Base-by-base conservation (phyloP, 2,113 vertebrate genomes). In the Odobenus rosmarus region DNA sequence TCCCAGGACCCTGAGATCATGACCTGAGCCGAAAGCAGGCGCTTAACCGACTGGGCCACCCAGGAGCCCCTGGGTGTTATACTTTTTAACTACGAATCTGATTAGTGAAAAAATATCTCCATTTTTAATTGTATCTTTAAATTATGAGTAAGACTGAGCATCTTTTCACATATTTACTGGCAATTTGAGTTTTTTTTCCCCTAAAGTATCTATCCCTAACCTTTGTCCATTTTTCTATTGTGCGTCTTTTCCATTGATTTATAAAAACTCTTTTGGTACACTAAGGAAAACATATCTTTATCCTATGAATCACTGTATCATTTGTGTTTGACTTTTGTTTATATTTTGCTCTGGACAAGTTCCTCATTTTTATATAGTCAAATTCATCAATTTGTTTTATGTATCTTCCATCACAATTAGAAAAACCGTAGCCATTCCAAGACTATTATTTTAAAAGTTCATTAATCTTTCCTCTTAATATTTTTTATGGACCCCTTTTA, bases 371-470 rank as follows among this genome's bases (percentile, higher is more conserved):
- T 36, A 69, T 36, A 18, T 18, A 49, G 24, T 23, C 26, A 67
- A 87, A 84, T 53, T 64, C 67, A 90, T 57, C 64, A 39, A 83
- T 49, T 36, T 93, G 16, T 15, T 13, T 82, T 82, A 88, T 16
- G 4, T 18, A 18, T 74, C 24, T 77, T 61, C 4, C 16, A 11
- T 71, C 28, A 83, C 19, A 4, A 85, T 81, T 69, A 92, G 53
- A 94, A 86, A 87, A 87, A 64, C 36, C 81, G 31, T 84, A 79
- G 53, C n/a, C 7, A 72, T 49, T 84, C 11, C 49, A 89, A 88
- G 36, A 72, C 83, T 76, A 83, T 77, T 39, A 83, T 87, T 94
- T 85, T 9, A 67, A 61, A 95, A 53, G n/a, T 42, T 95, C 59
- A 77, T 4, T 46, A 59, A 57, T 57, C 23, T 69, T 84, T 67